Percentiles rank a stretch among this genome's conserved stretches.
Evolutionary conservation across 2,888 invertebrate species (phyloP).

Genomic region (Malthinus flaveolus): DNA sequence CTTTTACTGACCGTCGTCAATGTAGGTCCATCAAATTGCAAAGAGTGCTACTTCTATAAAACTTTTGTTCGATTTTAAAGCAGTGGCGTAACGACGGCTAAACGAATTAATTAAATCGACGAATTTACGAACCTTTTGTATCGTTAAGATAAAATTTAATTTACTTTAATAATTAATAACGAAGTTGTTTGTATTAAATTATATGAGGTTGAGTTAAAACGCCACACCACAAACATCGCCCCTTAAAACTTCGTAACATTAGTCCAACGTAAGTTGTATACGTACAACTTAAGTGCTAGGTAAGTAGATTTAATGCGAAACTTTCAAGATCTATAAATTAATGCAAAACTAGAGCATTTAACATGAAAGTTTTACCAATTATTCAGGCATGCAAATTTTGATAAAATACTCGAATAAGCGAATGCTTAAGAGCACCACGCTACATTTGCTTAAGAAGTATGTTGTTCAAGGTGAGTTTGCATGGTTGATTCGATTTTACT

Average conservation of each 20-base stretch:
- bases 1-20: conserved; percentile 13
- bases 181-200: no score
- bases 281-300: conserved; percentile 11
- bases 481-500: conserved; percentile 41
- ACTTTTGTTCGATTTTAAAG: neutral
- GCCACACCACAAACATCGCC: neutral
- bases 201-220: no score
- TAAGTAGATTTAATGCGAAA: conserved; percentile 33
- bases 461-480: conserved; percentile 42
- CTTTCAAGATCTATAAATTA: conserved; percentile 41
- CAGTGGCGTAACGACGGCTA: neutral
- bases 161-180: no score
- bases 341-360: conserved; percentile 41
- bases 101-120: neutral
- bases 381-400: conserved; percentile 44
- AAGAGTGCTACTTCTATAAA: conserved; percentile 9
- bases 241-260: neutral
- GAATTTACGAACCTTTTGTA: no score
- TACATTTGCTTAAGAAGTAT: conserved; percentile 49
- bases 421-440: conserved; percentile 46
- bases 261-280: neutral
- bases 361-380: conserved; percentile 43
- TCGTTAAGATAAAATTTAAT: no score
- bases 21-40: conserved; percentile 15
- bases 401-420: conserved; percentile 44